Base-by-base conservation (phyloP, 2,888 invertebrate genomes). In the Tiphia femorata region DNA sequence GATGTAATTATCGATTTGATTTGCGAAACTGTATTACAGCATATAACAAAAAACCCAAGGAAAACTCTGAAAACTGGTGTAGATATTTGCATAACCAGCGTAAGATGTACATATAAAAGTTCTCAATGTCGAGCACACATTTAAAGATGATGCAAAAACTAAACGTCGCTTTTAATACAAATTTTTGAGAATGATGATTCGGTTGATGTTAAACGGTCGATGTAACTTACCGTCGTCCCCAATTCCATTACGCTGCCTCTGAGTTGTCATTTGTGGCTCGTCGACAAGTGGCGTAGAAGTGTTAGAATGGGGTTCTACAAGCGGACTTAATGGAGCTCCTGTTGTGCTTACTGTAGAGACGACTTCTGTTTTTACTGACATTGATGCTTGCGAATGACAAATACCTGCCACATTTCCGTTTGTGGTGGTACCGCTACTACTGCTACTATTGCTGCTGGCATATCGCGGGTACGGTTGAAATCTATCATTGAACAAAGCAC, bases 241-340 rank as follows among this genome's bases (percentile, higher is more conserved):
- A 43, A 74, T 73, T 41, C 75, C 78, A 50, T 77, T 82, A 50
- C 82, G 78, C 54, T 82, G 82, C 46, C 82, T 73, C 44, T 81
- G 80, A 44, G 73, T 79, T 23, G 76, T 73, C 72, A 83, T 78
- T 62, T 77, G 80, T 0, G 80, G 82, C 77, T 90, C 89, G 77
- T 89, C 88, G 46, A 86, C 88, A 58, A 89, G 84, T 58, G 89
- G 89, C 56, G 89, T 89, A 65, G 89, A 89, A 3, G 88, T 86
- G 79, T 88, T 88, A 55, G 91, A 91, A 85, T 91, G 91, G 41
- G 91, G 88, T 81, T 91, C 91, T 53, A 79, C 75, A 21, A 79
- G 75, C 23, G 88, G 87, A 69, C 88, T 88, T 72, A 88, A 85
- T 42, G 88, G 86, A 49, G 88, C 85, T 55, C 81, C 82, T 17